Evolutionary conservation across 1,140 invertebrate species (phyloP).

Genomic region (Camponotus pennsylvanicus): DNA sequence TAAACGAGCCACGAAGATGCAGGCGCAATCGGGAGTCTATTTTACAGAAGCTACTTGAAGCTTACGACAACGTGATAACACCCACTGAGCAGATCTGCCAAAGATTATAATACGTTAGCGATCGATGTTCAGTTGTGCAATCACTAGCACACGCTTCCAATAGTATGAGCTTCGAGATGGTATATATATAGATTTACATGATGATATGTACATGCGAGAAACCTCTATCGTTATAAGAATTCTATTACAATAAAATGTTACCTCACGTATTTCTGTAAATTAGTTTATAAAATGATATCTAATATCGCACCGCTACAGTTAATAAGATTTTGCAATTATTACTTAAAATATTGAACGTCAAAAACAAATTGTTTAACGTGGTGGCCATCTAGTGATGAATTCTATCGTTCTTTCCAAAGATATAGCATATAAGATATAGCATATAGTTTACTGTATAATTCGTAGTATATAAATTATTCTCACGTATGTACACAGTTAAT

Average conservation of each 20-base stretch:
- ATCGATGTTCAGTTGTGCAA: conserved; percentile 90
- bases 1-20: conserved; percentile 75
- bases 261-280: background rate
- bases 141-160: conserved; percentile 89
- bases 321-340: background rate
- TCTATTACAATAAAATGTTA: background rate
- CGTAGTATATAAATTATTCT: no score
- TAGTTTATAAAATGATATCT: background rate
- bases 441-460: no score
- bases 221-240: background rate
- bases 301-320: background rate
- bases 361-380: background rate
- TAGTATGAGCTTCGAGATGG: accelerated
- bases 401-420: no score
- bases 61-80: conserved; percentile 87
- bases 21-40: conserved; percentile 85
- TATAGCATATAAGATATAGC: no score
- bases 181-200: conserved; percentile 78
- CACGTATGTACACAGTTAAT: no score
- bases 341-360: background rate
- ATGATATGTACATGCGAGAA: conserved; percentile 66
- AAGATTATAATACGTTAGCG: conserved; percentile 85
- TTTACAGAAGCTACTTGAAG: conserved; percentile 87
- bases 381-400: conserved; percentile 62
- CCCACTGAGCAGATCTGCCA: conserved; percentile 89